phyloP scores from a whole-genome alignment of 2,888 invertebrate species.

The Zelleria hepariella region DNA sequence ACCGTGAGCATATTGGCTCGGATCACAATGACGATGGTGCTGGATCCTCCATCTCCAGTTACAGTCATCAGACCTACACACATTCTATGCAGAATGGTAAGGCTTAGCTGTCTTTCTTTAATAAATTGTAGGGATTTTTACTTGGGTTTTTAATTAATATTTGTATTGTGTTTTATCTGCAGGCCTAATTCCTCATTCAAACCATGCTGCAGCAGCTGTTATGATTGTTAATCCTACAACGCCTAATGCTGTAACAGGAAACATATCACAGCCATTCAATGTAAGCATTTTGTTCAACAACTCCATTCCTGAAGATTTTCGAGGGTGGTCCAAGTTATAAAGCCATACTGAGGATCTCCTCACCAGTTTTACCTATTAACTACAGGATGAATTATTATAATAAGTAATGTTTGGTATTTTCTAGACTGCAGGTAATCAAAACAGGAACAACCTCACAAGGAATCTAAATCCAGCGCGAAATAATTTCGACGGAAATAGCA shows the following conservation, averaged over 20 bases:
- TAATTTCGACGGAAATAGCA: slow-evolving; percentile 47
- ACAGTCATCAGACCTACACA: slow-evolving; percentile 55
- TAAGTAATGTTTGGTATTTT: not conserved
- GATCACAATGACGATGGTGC: slow-evolving; percentile 56
- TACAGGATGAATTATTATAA: not conserved
- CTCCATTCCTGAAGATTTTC: not conserved
- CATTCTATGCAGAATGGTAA: slow-evolving; percentile 66
- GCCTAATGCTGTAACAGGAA: slow-evolving; percentile 59
- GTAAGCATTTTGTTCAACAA: slow-evolving; percentile 28
- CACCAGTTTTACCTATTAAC: not conserved
- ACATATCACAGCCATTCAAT: slow-evolving; percentile 56
- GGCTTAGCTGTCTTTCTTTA: not conserved
- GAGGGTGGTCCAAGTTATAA: not conserved
- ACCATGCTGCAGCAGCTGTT: slow-evolving; percentile 65
- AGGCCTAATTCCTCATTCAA: slow-evolving; percentile 62
- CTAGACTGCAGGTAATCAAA: slow-evolving; percentile 47
- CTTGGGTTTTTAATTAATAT: slow-evolving; percentile 3
- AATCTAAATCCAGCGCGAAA: slow-evolving; percentile 59
- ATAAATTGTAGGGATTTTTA: no score
- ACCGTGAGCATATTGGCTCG: slow-evolving; percentile 45
- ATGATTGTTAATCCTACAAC: slow-evolving; percentile 70
- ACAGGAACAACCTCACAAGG: slow-evolving; percentile 58
- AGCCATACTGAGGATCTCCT: not conserved
- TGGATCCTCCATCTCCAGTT: slow-evolving; percentile 43
- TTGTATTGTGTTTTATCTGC: slow-evolving; percentile 10